Evolutionary conservation across 2,113 vertebrate species (phyloP), one percentile per base, ranked within the genome.

Genomic region (Mormyrus iriodes): DNA sequence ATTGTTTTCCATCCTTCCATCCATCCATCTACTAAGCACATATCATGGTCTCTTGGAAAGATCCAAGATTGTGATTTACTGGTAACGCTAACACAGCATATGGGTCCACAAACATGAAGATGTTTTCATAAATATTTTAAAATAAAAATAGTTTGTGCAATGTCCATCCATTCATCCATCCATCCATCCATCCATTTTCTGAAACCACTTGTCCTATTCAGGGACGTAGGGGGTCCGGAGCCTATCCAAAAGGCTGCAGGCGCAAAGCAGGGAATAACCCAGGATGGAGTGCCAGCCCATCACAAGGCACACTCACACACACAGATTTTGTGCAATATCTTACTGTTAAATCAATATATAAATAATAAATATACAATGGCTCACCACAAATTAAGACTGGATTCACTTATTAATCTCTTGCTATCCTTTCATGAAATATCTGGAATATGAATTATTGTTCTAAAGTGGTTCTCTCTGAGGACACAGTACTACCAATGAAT

Each of bases 1-100:
- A 88, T 52, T 52, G 17, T 52, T 88, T 39, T 88, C 76, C 42
- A 69, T 69, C 61, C 61, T 65, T 65, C 61, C 61, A 65, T 65
- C 24, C 17, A 27, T 65, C 58, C 27, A 69, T 31, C 27, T 27
- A 31, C 61, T 69, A 69, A 69, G 61, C 61, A 69, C 27, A 31
- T 69, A 69, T 69, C 61, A 2, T 3, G 61, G 61, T 65, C n/a
- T 65, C 1, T 27, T 1, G 5, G 27, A 2, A 65, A 8, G n/a
- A n/a, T 27, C 10, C 61, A 27, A 27, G 27, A 3, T n/a, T 19
- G 73, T 19, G 52, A 19, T 53, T 53, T 17, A 79, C 31, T 42
- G 73, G 73, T 42, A 79, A 79, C 42, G 73, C 31, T 35, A 79
- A 79, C 39, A 79, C 13, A 79, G 12, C 27, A 31, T 13, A 39